These are phyloP conservation scores for Drosophila serrata DNA, from an alignment of 1,140 invertebrate species.

Conservation along the genomic window DNA sequence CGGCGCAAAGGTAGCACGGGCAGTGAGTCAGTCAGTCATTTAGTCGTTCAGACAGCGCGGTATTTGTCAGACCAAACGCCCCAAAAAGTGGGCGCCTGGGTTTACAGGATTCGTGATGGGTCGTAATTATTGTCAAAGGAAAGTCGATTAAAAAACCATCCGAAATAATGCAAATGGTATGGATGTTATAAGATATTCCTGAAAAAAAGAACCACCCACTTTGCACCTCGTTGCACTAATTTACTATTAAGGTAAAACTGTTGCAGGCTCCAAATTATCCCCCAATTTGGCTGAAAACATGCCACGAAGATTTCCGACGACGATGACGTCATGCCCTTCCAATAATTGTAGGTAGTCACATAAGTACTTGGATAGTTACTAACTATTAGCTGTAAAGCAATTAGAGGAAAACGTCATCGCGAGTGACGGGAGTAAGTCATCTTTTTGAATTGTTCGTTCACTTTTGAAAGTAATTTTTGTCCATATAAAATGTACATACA, in stretches of 20 bases:
- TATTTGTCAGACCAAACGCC: constrained; percentile 5
- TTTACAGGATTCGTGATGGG: constrained; percentile 25
- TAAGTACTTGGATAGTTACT: not conserved
- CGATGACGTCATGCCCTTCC: constrained; percentile 27
- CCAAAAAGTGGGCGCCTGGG: not conserved
- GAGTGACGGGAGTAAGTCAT: constrained; percentile 8
- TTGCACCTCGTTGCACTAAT: constrained; percentile 12
- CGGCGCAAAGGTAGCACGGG: constrained; percentile 18
- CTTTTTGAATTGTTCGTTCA: constrained; percentile 17
- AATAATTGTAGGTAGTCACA: not conserved
- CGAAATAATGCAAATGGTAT: constrained; percentile 30
- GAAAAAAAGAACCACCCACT: not conserved
- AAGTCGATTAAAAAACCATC: constrained; percentile 27
- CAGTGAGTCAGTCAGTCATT: constrained; percentile 37
- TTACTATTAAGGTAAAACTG: constrained; percentile 27
- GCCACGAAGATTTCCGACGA: not conserved
- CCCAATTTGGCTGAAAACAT: not conserved
- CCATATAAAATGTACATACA: not conserved
- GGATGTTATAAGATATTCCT: not conserved
- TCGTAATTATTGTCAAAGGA: constrained; percentile 45
- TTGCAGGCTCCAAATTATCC: constrained; percentile 2
- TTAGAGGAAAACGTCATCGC: constrained; percentile 7
- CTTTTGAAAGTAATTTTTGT: not conserved
- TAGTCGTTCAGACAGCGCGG: constrained; percentile 49
- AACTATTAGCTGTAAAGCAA: constrained; percentile 24